Evolutionary conservation across 2,888 invertebrate genomes (phyloP), one percentile per base, ranked within the genome.

Genomic region (Clusia tigrina): DNA sequence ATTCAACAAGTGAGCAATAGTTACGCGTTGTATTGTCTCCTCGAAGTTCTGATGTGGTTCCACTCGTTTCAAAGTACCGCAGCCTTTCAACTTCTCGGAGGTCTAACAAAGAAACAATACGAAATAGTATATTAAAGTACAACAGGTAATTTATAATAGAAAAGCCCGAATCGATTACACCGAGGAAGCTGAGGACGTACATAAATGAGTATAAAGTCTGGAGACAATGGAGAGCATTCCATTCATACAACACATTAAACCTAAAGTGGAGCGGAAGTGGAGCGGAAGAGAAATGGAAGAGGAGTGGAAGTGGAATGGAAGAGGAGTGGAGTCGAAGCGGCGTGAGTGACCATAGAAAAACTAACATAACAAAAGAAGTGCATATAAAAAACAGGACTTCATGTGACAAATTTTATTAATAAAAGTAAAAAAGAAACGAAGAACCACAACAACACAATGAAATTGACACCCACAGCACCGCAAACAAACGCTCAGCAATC

Each of bases 21-120:
- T 82, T 83, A 83, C 83, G 70, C 83, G 77, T 72, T 83, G 83
- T 74, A 83, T 83, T 69, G 83, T 83, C 74, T 83, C 83, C 69
- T 83, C 83, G 67, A 83, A 83, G 67, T 83, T 83, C 70, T 83
- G 83, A 67, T 83, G 83, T 5, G 83, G 83, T 57, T 83, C 83
- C 2, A 79, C 78, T 58, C 83, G 79, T 63, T 83, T 83, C 69
- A 82, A 80, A 52, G 83, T 82, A 60, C 78, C 78, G 72, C 82
- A 81, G 66, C 77, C 74, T 64, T 81, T 80, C 52, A 83, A 67
- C 62, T 82, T 80, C 54, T 83, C 83, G 51, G 79, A 77, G 48
- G 82, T 81, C 83, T 83, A 72, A 54, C 65, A 71, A 55, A 20
- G 26, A n/a, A 54, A 69, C 32, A 32, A 32, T 32, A 32, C 12